Base-by-base conservation (phyloP, 2,888 invertebrate species). In the Phaedon cochleariae region DNA sequence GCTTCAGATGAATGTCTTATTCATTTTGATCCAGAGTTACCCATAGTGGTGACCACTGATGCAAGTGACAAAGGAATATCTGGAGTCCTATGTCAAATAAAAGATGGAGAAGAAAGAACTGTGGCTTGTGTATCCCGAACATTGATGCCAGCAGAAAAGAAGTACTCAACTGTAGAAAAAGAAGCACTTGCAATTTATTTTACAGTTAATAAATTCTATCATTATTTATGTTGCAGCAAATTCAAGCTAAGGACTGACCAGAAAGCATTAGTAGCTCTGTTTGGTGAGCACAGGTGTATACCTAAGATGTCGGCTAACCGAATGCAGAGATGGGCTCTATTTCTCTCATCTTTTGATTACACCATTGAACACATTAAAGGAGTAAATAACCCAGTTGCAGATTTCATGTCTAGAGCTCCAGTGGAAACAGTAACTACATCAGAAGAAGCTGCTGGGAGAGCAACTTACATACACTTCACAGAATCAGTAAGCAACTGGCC, bases 21-120 rank as follows among this genome's bases (percentile, higher is more conserved):
- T 48, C 64, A 69, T 68, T 73, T 66, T 67, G 37, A 74, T 62
- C 68, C 71, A n/a, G 31, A 64, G 7, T 21, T 69, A 22, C 65
- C 67, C 9, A 59, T 70, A 31, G 37, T 68, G 15, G 54, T 72
- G 21, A 61, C 68, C 5, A 67, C 67, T 1, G 68, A 68, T 54
- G 67, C 67, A 1, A 63, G 65, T 5, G 41, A 64, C 10, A 22
- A 54, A 12, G 70, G 69, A 45, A 63, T 71, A n/a, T 54, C 57
- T 7, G 69, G 65, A 12, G 53, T 59, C 10, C 26, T 69, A 15
- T n/a, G n/a, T n/a, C n/a, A n/a, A n/a, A n/a, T n/a, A n/a, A n/a
- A n/a, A n/a, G n/a, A n/a, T n/a, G n/a, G n/a, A n/a, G n/a, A n/a
- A n/a, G n/a, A n/a, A n/a, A n/a, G n/a, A n/a, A n/a, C n/a, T n/a